Conservation (phyloP, 2,797 vertebrate genomes). For the Austrolebias charrua region DNA sequence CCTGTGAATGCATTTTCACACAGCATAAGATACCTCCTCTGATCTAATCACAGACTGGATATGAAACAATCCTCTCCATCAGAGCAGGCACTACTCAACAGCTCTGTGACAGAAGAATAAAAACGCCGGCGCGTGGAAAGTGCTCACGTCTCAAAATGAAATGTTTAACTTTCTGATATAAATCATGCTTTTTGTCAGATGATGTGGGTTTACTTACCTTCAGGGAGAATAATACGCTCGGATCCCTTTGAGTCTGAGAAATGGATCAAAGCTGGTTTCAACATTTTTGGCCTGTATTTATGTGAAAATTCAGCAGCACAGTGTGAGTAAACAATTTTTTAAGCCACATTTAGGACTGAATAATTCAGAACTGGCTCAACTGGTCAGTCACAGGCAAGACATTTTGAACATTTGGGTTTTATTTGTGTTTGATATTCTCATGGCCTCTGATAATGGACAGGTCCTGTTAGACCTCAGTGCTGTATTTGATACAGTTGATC, state of each 20-base stretch:
- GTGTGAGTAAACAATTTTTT: not conserved
- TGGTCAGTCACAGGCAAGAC: not conserved
- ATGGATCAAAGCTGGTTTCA: conserved; percentile 17
- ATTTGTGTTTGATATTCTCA: not conserved
- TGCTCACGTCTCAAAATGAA: conserved; percentile 31
- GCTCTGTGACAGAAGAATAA: conserved; percentile 21
- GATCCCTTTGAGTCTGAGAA: conserved; percentile 13
- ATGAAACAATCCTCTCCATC: conserved; percentile 24
- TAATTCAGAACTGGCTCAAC: not conserved
- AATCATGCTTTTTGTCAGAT: conserved; percentile 9
- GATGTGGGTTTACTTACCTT: conserved; percentile 9
- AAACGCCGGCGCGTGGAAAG: conserved; percentile 26
- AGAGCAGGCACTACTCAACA: conserved; percentile 13
- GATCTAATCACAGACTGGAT: conserved; percentile 50
- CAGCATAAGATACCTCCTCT: conserved; percentile 26
- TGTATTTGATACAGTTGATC: too few species aligned
- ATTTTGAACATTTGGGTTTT: not conserved
- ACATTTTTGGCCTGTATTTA: not conserved
- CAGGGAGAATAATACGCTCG: not conserved
- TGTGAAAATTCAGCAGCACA: conserved; percentile 6
- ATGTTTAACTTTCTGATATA: conserved; percentile 21
- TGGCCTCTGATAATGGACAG: too few species aligned
- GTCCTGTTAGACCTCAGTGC: too few species aligned
- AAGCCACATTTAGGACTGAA: not conserved
- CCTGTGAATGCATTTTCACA: conserved; percentile 33